Evolutionary conservation across 2,888 invertebrate genomes (phyloP), one percentile per base, ranked within the genome.

Genomic region (Dynastes tityus): DNA sequence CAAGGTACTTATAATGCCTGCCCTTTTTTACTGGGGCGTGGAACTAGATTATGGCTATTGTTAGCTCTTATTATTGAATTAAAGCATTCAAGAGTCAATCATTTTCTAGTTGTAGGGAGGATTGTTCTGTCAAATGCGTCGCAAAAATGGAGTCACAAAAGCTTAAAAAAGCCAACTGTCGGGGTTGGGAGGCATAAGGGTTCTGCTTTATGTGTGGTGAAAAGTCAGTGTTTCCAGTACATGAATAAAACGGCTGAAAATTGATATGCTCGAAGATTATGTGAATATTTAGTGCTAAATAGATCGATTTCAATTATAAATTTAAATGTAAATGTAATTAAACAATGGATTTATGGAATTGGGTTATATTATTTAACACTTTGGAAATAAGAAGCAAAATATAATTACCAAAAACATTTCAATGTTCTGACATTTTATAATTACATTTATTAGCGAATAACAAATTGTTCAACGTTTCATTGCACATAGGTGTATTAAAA

Each of bases 11-110:
- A 73, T 32, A 58, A 73, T 73, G 53, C 32, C 55, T 11, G 75
- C 27, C 81, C 82, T 80, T 82, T 82, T 82, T 82, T 83, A 82
- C 75, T 81, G 82, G 82, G 84, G 85, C 85, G 85, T 84, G 85
- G 84, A 84, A 84, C 84, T 84, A 84, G 84, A 85, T 84, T 84
- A 85, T 79, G 80, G 77, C 80, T 80, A 84, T 84, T 84, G 84
- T 84, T 81, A 81, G 80, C 78, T 76, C 80, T 82, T 81, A 83
- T 84, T 85, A 85, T 85, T 84, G 84, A 84, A 85, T 84, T 84
- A 83, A 84, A 83, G 79, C 83, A 84, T 85, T 85, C 85, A 82
- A 81, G 82, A 83, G 84, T 84, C 84, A 85, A 85, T 85, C 85
- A 84, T 79, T 80, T 79, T 79, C 79, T 79, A 67, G 81, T 83